These are phyloP conservation scores for Drosophila parabipectinata DNA, from an alignment of 1,140 invertebrate genomes.

Conservation along the genomic window DNA sequence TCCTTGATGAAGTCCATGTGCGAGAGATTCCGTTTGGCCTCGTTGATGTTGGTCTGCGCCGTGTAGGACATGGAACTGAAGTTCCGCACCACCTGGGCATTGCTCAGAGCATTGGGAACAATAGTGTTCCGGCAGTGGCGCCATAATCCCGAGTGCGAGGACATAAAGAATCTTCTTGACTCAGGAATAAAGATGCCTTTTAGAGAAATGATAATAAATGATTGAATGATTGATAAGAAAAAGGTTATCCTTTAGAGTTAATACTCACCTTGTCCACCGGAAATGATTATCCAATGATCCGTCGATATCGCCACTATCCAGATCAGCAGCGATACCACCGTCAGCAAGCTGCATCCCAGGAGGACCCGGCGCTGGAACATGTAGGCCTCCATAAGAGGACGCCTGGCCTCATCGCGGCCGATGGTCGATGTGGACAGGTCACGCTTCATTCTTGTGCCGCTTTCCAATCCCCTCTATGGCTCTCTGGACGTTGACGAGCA, in stretches of 20 bases:
- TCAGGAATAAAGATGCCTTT: conserved; percentile 86
- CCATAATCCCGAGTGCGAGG: conserved; percentile 89
- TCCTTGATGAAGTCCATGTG: conserved; percentile 65
- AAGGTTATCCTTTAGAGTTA: not conserved
- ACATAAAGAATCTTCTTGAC: conserved; percentile 86
- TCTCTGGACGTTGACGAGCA: conserved; percentile 65
- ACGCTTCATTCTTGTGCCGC: conserved; percentile 64
- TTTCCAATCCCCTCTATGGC: conserved; percentile 27
- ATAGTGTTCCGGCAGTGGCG: conserved; percentile 86
- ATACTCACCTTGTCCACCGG: conserved; percentile 84
- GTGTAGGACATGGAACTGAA: conserved; percentile 76
- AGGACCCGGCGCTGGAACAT: conserved; percentile 89
- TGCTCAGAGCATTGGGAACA: conserved; percentile 66
- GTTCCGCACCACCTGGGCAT: conserved; percentile 72
- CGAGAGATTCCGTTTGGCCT: conserved; percentile 67
- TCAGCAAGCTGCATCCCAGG: conserved; percentile 88
- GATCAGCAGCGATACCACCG: conserved; percentile 87
- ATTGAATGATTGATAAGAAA: conserved; percentile 33
- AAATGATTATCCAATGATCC: conserved; percentile 89
- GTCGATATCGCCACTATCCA: conserved; percentile 91
- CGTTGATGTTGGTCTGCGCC: conserved; percentile 57
- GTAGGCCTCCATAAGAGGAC: conserved; percentile 86
- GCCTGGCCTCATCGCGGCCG: conserved; percentile 84
- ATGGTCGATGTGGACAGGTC: conserved; percentile 86
- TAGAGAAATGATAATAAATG: conserved; percentile 24